Conservation (phyloP, 2,888 invertebrate genomes). For the Ephialtes manifestator region DNA sequence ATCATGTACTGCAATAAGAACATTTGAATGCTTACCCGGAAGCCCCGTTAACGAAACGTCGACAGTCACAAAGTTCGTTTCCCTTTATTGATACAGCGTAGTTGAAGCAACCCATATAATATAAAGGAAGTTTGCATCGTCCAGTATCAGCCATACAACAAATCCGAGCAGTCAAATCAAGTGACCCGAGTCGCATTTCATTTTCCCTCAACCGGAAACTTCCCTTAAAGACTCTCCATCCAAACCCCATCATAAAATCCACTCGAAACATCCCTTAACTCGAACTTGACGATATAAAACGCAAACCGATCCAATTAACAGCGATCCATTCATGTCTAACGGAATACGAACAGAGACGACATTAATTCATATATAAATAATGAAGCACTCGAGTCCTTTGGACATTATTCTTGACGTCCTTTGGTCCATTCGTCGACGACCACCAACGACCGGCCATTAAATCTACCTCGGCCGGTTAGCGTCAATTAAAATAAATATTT, state of each 20-base stretch:
- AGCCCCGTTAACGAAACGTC: slow-evolving; percentile 37
- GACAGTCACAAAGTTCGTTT: slow-evolving; percentile 39
- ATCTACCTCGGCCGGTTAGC: slow-evolving; percentile 70
- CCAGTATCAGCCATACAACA: not conserved
- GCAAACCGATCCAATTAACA: slow-evolving; percentile 23
- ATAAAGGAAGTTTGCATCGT: slow-evolving; percentile 44
- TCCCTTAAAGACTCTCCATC: not conserved
- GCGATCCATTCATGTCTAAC: slow-evolving; percentile 11
- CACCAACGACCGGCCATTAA: slow-evolving; percentile 37
- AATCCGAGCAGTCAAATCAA: not conserved
- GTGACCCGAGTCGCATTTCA: not conserved
- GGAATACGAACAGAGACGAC: not conserved
- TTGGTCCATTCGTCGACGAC: slow-evolving; percentile 25
- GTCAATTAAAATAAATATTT: slow-evolving; percentile 77
- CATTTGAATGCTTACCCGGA: slow-evolving; percentile 28
- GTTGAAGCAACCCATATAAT: slow-evolving; percentile 3
- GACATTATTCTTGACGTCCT: slow-evolving; percentile 15
- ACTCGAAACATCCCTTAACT: not conserved
- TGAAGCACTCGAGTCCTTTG: slow-evolving; percentile 22
- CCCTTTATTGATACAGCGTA: not conserved
- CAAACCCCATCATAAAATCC: not conserved
- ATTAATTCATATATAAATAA: not conserved
- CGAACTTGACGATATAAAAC: not conserved
- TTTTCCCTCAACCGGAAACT: not conserved
- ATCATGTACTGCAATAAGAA: not conserved